Evolutionary conservation across 2,888 invertebrate species (phyloP).

Genomic region (Epistrophella euchroma): DNA sequence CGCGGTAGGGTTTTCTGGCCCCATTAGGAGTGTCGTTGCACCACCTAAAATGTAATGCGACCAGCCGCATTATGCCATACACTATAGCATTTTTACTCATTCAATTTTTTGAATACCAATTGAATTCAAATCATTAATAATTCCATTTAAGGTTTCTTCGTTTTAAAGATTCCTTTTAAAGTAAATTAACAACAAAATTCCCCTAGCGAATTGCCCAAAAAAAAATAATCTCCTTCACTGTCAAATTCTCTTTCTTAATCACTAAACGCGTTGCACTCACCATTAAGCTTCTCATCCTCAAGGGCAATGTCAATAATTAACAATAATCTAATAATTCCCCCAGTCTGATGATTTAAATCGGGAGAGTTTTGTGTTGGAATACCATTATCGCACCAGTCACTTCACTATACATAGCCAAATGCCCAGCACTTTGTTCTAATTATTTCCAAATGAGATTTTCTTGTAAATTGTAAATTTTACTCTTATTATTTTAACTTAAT

Average conservation of each 20-base stretch:
- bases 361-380: slow-evolving; percentile 45
- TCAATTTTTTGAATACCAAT: not conserved
- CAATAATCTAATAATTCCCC: slow-evolving; percentile 71
- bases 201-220: not conserved
- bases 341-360: slow-evolving; percentile 37
- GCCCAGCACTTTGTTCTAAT: slow-evolving; percentile 75
- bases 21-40: too few relatives aligned
- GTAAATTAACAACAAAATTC: slow-evolving; percentile 7
- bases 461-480: slow-evolving; percentile 73
- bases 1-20: too few relatives aligned
- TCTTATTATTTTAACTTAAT: slow-evolving; percentile 1
- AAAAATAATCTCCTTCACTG: not conserved
- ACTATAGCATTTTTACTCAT: too few relatives aligned
- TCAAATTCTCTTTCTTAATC: slow-evolving; percentile 21
- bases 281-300: slow-evolving; percentile 29
- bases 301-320: slow-evolving; percentile 70
- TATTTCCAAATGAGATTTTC: slow-evolving; percentile 75
- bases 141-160: not conserved
- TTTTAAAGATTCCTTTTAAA: slow-evolving; percentile 3
- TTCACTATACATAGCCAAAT: slow-evolving; percentile 39
- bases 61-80: too few relatives aligned
- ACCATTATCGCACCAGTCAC: slow-evolving; percentile 56
- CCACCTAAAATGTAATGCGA: too few relatives aligned
- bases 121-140: not conserved
- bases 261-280: slow-evolving; percentile 24